Evolutionary conservation across 2,113 vertebrate genomes (phyloP).

Genomic region (Scartelaos histophorus): DNA sequence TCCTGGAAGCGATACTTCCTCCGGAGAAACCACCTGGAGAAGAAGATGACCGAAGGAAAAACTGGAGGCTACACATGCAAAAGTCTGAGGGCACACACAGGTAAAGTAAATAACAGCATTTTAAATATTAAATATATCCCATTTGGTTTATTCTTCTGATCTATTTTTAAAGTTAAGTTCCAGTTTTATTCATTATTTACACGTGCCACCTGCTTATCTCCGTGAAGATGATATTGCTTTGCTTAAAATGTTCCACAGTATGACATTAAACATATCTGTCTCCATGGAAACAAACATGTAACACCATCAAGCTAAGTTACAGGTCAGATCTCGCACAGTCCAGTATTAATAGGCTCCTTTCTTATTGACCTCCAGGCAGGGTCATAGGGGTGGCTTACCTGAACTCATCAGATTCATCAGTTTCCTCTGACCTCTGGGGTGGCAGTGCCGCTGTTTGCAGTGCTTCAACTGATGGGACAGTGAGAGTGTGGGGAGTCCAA

Average conservation of each 20-base stretch:
- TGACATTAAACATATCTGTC: no score
- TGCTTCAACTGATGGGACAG: conserved; percentile 73
- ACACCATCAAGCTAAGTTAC: no score
- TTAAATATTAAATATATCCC: not conserved
- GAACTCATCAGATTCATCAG: conserved; percentile 36
- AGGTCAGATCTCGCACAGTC: not conserved
- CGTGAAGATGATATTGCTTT: no score
- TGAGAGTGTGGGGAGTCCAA: conserved; percentile 77
- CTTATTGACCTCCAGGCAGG: conserved; percentile 66
- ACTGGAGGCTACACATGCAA: conserved; percentile 75
- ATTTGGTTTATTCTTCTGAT: not conserved
- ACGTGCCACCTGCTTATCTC: no score
- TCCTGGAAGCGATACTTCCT: conserved; percentile 82
- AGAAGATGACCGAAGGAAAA: conserved; percentile 74
- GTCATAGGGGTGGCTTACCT: conserved; percentile 73
- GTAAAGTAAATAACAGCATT: conserved; percentile 29
- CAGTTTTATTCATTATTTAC: not conserved
- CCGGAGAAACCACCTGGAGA: conserved; percentile 73
- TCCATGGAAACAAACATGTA: no score
- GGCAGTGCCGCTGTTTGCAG: conserved; percentile 70
- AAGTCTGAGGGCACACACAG: conserved; percentile 79
- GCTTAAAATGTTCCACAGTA: no score
- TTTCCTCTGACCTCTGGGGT: conserved; percentile 56
- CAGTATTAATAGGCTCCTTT: not conserved
- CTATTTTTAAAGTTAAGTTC: not conserved